phyloP scores from a whole-genome alignment of 2,888 invertebrate species.

The Sepiola atlantica region DNA sequence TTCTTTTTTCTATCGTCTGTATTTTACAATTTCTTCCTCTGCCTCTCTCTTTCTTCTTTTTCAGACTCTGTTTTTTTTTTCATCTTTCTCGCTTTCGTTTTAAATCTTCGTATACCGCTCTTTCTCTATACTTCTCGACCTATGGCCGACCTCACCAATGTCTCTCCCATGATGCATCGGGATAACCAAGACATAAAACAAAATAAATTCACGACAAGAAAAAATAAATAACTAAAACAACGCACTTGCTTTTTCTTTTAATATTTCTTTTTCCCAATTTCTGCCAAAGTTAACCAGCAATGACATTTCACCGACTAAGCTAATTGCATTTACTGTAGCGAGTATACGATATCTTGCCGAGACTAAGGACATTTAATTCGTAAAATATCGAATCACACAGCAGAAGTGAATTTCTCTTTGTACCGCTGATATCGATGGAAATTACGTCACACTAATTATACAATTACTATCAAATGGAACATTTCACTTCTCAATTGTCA shows the following conservation, averaged over 20 bases:
- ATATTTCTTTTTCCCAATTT: background rate
- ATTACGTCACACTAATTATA: background rate
- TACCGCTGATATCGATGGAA: background rate
- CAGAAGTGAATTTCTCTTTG: background rate
- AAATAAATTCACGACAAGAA: background rate
- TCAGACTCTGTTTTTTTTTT: background rate
- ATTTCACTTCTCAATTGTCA: background rate
- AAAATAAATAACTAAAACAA: background rate
- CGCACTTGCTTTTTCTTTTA: background rate
- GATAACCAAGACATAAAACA: background rate
- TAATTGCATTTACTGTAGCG: background rate
- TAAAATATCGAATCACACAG: background rate
- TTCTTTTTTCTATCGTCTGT: background rate
- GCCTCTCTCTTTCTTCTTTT: background rate
- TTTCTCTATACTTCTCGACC: background rate
- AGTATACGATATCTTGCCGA: background rate
- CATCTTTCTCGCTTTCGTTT: background rate
- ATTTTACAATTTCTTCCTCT: background rate
- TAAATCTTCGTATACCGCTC: background rate
- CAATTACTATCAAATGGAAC: background rate
- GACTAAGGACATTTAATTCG: constrained; percentile 2
- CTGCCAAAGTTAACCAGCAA: background rate
- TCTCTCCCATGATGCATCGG: background rate
- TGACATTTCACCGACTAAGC: background rate
- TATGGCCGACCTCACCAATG: background rate